Evolutionary conservation across 1,140 invertebrate species (phyloP), one percentile per base, ranked within the genome.

Genomic region (Bicyclus anynana): DNA sequence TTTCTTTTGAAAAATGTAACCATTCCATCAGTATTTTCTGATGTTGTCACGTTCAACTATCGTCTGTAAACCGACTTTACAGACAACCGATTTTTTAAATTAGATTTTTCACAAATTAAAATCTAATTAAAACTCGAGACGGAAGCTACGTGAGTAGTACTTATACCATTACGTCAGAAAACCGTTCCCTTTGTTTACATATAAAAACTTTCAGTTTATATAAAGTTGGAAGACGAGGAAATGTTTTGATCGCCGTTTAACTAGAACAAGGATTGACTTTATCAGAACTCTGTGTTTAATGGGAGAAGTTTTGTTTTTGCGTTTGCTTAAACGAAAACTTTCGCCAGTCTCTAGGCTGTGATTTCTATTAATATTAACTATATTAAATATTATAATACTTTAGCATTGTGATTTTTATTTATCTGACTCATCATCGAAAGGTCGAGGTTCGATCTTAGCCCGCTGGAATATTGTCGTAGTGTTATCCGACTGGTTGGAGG

Each of bases 241-340:
- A 40, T 40, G 29, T 40, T 14, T 40, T 40, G 37, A 40, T 16
- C 16, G 37, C 6, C 17, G 37, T 40, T 40, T 40, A 16, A 40
- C 13, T 16, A 33, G 29, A 14, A 40, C 13, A 14, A 40, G 37
- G 37, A 40, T 40, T 40, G 37, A 40, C 37, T 40, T 40, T 40
- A 40, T 40, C 37, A 40, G 37, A 40, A 40, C 37, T 40, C 16
- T 9, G 16, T 40, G 37, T 40, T 40, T 40, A 14, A 40, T 40
- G 37, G 37, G 13, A 5, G 37, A 40, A 40, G 13, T 40, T 40
- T 40, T 40, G 37, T 40, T 40, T 40, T 40, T 40, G 37, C 17
- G 37, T 40, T 40, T 40, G 14, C 6, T 16, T 16, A 40, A 40
- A 17, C 37, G 37, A 40, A 40, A 40, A 16, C 13, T 16, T 17